Conservation (phyloP, 2,888 invertebrate genomes). For the Oligia strigilis region DNA sequence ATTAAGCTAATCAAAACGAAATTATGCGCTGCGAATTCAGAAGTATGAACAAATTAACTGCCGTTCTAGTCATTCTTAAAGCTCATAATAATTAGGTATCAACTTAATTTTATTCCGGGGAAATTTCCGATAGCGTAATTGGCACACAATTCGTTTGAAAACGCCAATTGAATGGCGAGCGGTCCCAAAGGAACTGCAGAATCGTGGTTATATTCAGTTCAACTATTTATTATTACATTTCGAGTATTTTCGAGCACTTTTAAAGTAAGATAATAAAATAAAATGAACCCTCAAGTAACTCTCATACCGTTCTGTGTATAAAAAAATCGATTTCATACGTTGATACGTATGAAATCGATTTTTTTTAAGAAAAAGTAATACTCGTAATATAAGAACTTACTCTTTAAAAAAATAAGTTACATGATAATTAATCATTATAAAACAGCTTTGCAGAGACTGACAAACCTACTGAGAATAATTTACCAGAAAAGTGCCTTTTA, state of each 20-base stretch:
- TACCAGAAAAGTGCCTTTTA: neutral
- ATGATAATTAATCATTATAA: too few relatives aligned
- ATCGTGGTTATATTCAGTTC: slow-evolving; percentile 46
- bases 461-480: neutral
- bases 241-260: slow-evolving; percentile 5
- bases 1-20: slow-evolving; percentile 49
- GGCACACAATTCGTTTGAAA: slow-evolving; percentile 59
- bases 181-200: slow-evolving; percentile 63
- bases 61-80: slow-evolving; percentile 40
- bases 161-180: slow-evolving; percentile 75
- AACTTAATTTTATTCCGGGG: slow-evolving; percentile 55
- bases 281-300: neutral
- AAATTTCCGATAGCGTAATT: slow-evolving; percentile 56
- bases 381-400: neutral
- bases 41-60: slow-evolving; percentile 50
- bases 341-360: neutral
- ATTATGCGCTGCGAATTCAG: slow-evolving; percentile 34
- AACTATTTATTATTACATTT: slow-evolving; percentile 1
- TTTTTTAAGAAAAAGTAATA: neutral
- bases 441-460: neutral
- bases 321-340: too few relatives aligned
- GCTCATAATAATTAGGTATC: slow-evolving; percentile 52
- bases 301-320: neutral
- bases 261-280: neutral
- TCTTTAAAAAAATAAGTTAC: neutral